Evolutionary conservation across 2,797 vertebrate genomes (phyloP), one percentile per base, ranked within the genome.

Genomic region (Gadopsis bispinosus): DNA sequence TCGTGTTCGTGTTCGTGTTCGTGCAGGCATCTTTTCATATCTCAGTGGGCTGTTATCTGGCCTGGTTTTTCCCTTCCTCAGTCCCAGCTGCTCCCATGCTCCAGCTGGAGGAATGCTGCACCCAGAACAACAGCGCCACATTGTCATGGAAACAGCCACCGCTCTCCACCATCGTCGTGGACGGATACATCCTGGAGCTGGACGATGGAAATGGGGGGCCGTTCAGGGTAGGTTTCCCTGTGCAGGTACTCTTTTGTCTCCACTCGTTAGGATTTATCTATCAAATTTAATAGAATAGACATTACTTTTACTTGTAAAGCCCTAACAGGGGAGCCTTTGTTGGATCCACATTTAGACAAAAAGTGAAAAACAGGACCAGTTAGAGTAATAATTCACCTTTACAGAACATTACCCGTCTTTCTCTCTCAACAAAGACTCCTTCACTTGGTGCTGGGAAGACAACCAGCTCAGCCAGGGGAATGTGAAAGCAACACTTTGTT

Each of bases 71-170:
- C 51, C 53, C 58, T 92, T 93, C 95, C 83, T 91, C 94, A 97
- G 98, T 99, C 88, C 98, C 97, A 55, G 97, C 98, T 17, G 95
- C 97, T 6, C 98, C 98, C 0, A 97, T 99, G 88, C 96, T 99
- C 68, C 98, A 99, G 93, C 94, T 99, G 73, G 98, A 99, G 86
- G 98, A 99, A 82, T 98, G 98, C 77, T 99, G 97, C 88, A 99
- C 97, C 83, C 97, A 97, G 90, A 99, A 97, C 94, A 99, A 98
- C 95, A 99, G 98, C 0, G 97, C 97, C 48, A 99, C 98, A 0
- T 91, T 99, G 93, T 99, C 98, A 75, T 99, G 98, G 98, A 99
- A 99, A 90, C 98, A 99, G 93, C 98, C 98, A 0, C 97, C 98
- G 0, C 95, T 99, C 81, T 99, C 98, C 35, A 95, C 96, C 2